A percentile compares a stretch with the other conserved stretches of the same genome.
These are phyloP conservation scores for Isichthys henryi DNA, from an alignment of 2,113 vertebrate genomes.

Conservation along the genomic window DNA sequence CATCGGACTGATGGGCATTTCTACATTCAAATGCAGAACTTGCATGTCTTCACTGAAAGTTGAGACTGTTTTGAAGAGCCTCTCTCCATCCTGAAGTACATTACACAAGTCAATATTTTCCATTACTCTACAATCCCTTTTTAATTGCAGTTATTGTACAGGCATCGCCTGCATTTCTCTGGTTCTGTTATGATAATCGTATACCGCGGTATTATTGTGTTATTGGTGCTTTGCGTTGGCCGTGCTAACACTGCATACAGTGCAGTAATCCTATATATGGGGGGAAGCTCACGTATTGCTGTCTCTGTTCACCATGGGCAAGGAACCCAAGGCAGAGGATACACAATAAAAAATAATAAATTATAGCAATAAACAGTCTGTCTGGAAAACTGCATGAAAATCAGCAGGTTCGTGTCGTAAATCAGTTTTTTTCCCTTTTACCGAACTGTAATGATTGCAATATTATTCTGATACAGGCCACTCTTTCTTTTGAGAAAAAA, in stretches of 20 bases:
- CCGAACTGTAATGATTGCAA: not conserved
- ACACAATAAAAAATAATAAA: not conserved
- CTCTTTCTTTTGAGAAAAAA: slow-evolving; percentile 1
- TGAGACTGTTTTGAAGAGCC: slow-evolving; percentile 38
- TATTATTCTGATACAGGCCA: not conserved
- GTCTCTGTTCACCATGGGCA: not conserved
- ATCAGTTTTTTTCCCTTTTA: not conserved
- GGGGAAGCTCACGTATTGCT: not conserved
- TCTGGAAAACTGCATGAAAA: slow-evolving; percentile 4
- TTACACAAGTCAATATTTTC: slow-evolving; percentile 61
- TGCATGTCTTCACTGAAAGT: slow-evolving; percentile 46
- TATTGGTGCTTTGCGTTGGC: not conserved
- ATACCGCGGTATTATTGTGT: not conserved
- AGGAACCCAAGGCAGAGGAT: not conserved
- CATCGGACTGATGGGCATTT: slow-evolving; percentile 51
- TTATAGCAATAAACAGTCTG: not conserved
- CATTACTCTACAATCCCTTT: slow-evolving; percentile 18
- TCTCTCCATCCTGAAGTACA: slow-evolving; percentile 53
- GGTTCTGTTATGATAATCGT: not conserved
- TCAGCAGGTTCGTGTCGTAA: slow-evolving; percentile 1
- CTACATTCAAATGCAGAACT: slow-evolving; percentile 68
- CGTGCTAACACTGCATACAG: not conserved
- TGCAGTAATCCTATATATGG: not conserved
- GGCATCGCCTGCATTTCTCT: slow-evolving; percentile 1
- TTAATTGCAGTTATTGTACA: slow-evolving; percentile 15